Percentiles rank a stretch among this genome's conserved stretches.
These are phyloP conservation scores for Peromyscus californicus DNA, from an alignment of 2,113 vertebrate species.

Conservation along the genomic window DNA sequence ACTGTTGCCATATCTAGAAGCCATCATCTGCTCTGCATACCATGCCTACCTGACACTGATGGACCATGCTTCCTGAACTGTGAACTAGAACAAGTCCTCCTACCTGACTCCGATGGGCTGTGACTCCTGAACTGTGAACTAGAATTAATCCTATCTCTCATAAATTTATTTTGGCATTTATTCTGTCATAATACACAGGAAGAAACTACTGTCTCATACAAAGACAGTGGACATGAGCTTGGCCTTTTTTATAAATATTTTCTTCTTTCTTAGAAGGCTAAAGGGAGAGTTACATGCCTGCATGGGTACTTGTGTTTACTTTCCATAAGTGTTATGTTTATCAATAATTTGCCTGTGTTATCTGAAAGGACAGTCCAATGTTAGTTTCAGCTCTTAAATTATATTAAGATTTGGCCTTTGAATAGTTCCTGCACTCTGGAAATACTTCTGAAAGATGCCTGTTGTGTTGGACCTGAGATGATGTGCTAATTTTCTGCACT, in stretches of 20 bases:
- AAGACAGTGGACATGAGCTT: background rate
- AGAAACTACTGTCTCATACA: background rate
- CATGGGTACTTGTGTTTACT: fast-evolving
- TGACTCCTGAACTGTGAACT: background rate
- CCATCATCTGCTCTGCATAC: background rate
- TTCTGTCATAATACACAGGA: background rate
- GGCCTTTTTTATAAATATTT: background rate
- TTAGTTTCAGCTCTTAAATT: background rate
- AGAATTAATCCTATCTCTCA: too few relatives aligned
- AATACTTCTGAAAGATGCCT: background rate
- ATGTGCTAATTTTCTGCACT: background rate
- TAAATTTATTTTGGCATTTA: background rate
- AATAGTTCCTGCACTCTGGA: background rate
- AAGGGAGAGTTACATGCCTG: fast-evolving
- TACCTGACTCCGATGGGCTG: background rate
- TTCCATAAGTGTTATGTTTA: background rate
- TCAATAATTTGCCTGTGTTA: background rate
- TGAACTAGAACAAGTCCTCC: background rate
- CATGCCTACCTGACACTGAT: too few relatives aligned
- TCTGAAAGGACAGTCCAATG: background rate
- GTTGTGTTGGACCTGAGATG: fast-evolving
- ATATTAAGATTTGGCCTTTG: background rate
- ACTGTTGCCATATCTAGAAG: background rate
- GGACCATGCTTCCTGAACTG: background rate
- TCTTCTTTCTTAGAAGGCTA: background rate